Evolutionary conservation across 2,797 vertebrate species (phyloP), one percentile per base, ranked within the genome.

Genomic region (Acanthornis magna): DNA sequence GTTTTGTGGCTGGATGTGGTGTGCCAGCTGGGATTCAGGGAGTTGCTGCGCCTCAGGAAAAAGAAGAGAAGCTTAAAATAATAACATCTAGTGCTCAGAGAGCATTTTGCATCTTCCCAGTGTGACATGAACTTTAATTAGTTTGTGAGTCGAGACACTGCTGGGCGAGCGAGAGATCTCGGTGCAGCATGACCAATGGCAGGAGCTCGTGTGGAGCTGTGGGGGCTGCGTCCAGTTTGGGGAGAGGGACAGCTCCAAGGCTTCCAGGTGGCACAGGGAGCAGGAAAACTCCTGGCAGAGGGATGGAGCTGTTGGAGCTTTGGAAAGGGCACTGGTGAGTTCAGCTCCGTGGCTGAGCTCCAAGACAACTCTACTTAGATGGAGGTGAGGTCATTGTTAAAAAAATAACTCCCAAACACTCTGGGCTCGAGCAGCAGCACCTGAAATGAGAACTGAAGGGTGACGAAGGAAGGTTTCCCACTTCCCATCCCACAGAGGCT

Each of bases 1-100:
- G 88, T 93, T 95, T 94, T 95, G 93, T 96, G 93, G 88, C 95
- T 84, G 93, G 96, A 75, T 95, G 85, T 94, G 91, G 91, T 90
- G 73, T 88, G 94, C 93, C 96, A 95, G 91, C 90, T 95, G 96
- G 95, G 94, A 94, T 88, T 84, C 4, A 3, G 91, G 88, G 91
- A 96, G 74, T 75, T 95, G 80, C 90, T 93, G 80, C 0, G 74
- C 96, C 91, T 95, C 93, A 93, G 93, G 94, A 95, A 94, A 92
- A 78, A 95, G 89, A 83, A 68, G 66, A 62, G 80, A 58, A 93
- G 94, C 89, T 95, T 93, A 84, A 95, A 96, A 95, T 95, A 95
- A 96, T 88, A 94, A 95, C 88, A 91, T 75, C 76, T 61, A 88
- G 40, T 79, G 63, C 93, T 91, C 43, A 6, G 88, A 93, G 74